Conservation (phyloP, 1,140 invertebrate species). For the Euwallacea fornicatus region DNA sequence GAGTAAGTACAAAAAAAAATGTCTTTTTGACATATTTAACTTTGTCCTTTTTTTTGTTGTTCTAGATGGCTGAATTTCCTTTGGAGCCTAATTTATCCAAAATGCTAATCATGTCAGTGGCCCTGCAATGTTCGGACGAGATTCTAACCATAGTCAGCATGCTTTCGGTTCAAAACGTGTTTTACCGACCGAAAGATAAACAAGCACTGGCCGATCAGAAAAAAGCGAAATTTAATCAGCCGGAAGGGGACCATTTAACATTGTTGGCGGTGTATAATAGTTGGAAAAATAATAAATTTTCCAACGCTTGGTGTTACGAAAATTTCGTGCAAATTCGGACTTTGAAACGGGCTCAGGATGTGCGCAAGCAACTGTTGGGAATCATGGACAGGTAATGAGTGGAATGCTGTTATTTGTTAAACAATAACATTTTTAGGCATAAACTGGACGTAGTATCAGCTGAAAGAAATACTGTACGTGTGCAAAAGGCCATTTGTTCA, state of each 20-base stretch:
- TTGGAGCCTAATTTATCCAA: constrained; percentile 98
- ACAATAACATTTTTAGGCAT: constrained; percentile 57
- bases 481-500: constrained; percentile 98
- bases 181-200: constrained; percentile 96
- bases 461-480: constrained; percentile 90
- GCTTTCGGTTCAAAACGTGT: constrained; percentile 98
- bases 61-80: constrained; percentile 98
- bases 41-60: constrained; percentile 22
- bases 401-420: too few species aligned
- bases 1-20: constrained; percentile 59
- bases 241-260: constrained; percentile 97
- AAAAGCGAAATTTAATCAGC: constrained; percentile 98
- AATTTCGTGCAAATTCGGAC: constrained; percentile 99
- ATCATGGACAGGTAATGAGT: constrained; percentile 84
- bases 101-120: constrained; percentile 99
- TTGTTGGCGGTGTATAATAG: constrained; percentile 98
- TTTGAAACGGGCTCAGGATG: constrained; percentile 96
- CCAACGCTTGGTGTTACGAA: constrained; percentile 99
- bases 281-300: constrained; percentile 99
- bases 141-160: constrained; percentile 98
- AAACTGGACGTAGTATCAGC: constrained; percentile 97
- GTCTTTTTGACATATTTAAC: too few species aligned
- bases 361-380: constrained; percentile 95
- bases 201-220: constrained; percentile 98
- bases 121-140: constrained; percentile 98